Evolutionary conservation across 1,140 invertebrate genomes (phyloP).

Genomic region (Oreohelix idahoensis): DNA sequence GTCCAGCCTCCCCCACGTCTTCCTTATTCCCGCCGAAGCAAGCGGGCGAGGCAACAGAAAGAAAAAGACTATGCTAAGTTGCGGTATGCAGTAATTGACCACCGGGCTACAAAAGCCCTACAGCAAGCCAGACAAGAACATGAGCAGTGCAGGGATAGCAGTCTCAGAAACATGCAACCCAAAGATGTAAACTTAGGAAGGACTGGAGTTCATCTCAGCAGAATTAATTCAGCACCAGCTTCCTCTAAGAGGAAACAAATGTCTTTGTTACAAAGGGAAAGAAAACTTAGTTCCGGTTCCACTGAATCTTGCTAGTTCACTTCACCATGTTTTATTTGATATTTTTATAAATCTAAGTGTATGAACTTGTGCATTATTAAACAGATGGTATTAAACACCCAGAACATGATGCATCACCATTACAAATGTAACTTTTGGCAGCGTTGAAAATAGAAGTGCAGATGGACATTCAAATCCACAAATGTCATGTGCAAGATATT

Average conservation of each 20-base stretch:
- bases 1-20: background rate
- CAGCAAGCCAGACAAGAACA: constrained; percentile 34
- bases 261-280: constrained; percentile 19
- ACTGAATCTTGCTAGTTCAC: constrained; percentile 20
- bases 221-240: constrained; percentile 38
- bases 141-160: constrained; percentile 2
- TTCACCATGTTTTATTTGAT: background rate
- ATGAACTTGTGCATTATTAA: no score
- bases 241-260: constrained; percentile 32
- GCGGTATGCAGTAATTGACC: constrained; percentile 35
- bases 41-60: constrained; percentile 26
- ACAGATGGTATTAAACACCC: no score
- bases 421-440: no score
- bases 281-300: constrained; percentile 38
- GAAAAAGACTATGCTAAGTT: constrained; percentile 31
- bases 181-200: constrained; percentile 1
- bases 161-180: background rate
- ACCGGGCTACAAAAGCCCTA: constrained; percentile 26
- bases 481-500: no score
- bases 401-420: no score
- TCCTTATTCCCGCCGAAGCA: constrained; percentile 13
- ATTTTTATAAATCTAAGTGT: no score
- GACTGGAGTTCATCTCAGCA: background rate
- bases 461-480: no score
- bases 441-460: no score